Base-by-base conservation (phyloP, 2,797 vertebrate species). In the Anguilla pacifica region DNA sequence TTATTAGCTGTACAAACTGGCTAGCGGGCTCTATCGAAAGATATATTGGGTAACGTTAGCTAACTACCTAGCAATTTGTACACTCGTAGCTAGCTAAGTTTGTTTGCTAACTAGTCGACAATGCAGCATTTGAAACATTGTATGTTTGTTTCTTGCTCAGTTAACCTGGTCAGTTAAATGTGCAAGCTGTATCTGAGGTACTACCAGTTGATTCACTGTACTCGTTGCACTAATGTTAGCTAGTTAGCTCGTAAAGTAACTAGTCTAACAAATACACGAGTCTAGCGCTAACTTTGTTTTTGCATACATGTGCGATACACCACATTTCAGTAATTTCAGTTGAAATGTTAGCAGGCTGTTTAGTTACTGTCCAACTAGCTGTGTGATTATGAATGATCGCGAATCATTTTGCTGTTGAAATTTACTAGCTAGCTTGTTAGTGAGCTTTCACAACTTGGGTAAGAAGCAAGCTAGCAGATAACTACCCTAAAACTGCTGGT, bases 1-100 rank as follows among this genome's bases (percentile, higher is more conserved):
- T 53, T 57, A 83, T 81, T 67, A 28, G 35, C 81, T 51, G 25
- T 43, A 70, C 61, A 82, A 74, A 79, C 88, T 77, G 64, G 89
- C 88, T 85, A 88, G 57, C 79, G 59, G 10, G 86, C 84, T 87
- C 86, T 84, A 49, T 84, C 64, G 81, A 57, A 87, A 82, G 84
- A 87, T 83, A 74, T 64, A 61, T 84, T 28, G 81, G 61, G 49
- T 70, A 87, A 67, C 81, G 61, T 64, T 64, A 57, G 51, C 51
- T 15, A 87, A 49, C 74, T 61, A 49, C 17, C 77, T 46, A 83
- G 17, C 77, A 31, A 81, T 6, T 6, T 81, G 77, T 81, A 39
- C 77, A 81, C 57, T 31, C 31, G 2, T 31, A 11, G 72, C 28
- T 79, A 46, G 74, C 39, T 22, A 22, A 79, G 74, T 79, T 82